These are phyloP conservation scores for Pitta sordida DNA, from an alignment of 2,113 vertebrate species.

Conservation along the genomic window DNA sequence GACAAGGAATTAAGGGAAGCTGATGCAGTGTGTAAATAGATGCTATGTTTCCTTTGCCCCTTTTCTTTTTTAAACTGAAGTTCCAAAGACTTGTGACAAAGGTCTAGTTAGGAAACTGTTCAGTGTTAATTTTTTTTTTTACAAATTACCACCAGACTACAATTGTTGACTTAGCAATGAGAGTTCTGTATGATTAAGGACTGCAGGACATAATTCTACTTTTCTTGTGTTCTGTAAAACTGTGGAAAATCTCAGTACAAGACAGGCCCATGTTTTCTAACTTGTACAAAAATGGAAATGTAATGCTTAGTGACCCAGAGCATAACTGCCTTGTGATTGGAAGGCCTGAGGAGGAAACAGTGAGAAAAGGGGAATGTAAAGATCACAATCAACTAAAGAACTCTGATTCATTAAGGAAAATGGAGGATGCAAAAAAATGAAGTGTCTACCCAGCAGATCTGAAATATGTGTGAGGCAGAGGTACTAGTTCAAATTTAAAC, in stretches of 20 bases:
- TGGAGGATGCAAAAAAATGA: neutral
- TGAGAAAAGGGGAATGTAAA: slow-evolving; percentile 15
- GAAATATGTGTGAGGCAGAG: neutral
- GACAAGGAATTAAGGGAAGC: neutral
- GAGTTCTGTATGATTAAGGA: neutral
- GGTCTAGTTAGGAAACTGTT: neutral
- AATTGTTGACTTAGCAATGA: neutral
- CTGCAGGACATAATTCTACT: neutral
- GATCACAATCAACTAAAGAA: neutral
- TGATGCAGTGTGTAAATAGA: neutral
- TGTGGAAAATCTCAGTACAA: slow-evolving; percentile 1
- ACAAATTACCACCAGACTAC: neutral
- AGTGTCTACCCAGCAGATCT: neutral
- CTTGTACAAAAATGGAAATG: slow-evolving; percentile 5
- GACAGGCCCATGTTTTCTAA: neutral
- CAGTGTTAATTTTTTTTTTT: neutral
- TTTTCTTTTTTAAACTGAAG: neutral
- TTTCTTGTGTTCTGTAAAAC: neutral
- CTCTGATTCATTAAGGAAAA: slow-evolving; percentile 15
- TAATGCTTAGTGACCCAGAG: neutral
- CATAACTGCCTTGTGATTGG: neutral
- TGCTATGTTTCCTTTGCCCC: neutral
- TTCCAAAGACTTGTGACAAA: neutral
- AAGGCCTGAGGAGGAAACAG: slow-evolving; percentile 13
- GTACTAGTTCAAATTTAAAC: neutral